Evolutionary conservation across 2,888 invertebrate species (phyloP).

Genomic region (Spatulosminthurus flaviceps): DNA sequence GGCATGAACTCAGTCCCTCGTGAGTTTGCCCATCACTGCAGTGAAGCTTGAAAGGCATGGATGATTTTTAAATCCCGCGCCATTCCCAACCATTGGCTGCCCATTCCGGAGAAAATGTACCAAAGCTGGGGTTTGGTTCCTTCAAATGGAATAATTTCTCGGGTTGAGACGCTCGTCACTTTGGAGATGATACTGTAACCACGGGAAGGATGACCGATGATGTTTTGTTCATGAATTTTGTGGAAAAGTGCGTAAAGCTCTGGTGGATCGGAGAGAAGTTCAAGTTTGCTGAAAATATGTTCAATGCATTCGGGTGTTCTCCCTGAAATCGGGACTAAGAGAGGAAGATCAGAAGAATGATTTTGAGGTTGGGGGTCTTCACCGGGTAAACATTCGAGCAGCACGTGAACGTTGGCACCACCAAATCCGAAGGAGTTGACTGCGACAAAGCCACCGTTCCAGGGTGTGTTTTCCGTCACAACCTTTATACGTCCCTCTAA

Average conservation of each 20-base stretch:
- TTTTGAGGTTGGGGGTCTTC: background rate
- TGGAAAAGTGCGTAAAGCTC: constrained; percentile 63
- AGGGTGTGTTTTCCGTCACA: constrained; percentile 26
- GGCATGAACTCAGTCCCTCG: no score
- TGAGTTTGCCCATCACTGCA: no score
- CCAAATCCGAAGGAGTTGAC: constrained; percentile 42
- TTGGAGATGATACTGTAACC: constrained; percentile 65
- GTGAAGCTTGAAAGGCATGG: constrained; percentile 72
- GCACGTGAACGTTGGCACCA: constrained; percentile 33
- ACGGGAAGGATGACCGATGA: constrained; percentile 68
- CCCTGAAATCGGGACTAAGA: constrained; percentile 67
- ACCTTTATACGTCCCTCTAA: constrained; percentile 26
- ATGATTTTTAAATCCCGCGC: constrained; percentile 84
- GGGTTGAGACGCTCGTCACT: background rate
- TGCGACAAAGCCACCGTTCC: constrained; percentile 37
- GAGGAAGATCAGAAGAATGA: constrained; percentile 59
- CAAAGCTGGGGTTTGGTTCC: constrained; percentile 76
- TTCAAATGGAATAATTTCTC: background rate
- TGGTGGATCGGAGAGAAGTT: constrained; percentile 58
- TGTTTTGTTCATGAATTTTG: constrained; percentile 64
- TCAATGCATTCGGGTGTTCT: constrained; percentile 68
- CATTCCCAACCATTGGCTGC: constrained; percentile 98
- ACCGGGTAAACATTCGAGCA: background rate
- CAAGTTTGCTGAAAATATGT: constrained; percentile 60
- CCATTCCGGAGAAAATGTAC: constrained; percentile 98